phyloP scores from a whole-genome alignment of 2,113 vertebrate species.

The Brienomyrus brachyistius region DNA sequence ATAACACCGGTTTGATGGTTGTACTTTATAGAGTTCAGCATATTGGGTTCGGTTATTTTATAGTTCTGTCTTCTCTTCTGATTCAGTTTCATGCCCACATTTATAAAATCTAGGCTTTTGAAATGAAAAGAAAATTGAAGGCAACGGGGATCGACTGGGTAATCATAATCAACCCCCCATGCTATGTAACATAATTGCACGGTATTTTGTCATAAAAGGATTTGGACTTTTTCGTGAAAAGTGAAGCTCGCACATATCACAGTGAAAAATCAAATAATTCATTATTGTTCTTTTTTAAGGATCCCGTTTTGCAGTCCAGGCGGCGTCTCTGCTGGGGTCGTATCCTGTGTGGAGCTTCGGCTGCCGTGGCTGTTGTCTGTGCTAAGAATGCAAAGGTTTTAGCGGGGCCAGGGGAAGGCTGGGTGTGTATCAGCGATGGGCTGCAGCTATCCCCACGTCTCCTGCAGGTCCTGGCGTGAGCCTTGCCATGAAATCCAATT shows the following conservation, averaged over 20 bases:
- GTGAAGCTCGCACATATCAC: background rate
- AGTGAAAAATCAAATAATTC: background rate
- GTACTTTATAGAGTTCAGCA: background rate
- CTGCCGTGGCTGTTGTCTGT: background rate
- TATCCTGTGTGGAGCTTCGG: background rate
- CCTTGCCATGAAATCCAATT: background rate
- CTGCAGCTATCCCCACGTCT: background rate
- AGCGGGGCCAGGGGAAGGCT: background rate
- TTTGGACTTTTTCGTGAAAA: background rate
- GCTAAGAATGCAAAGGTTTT: background rate
- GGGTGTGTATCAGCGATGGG: background rate
- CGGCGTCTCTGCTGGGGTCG: background rate
- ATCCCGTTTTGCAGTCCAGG: background rate
- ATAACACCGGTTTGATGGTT: background rate
- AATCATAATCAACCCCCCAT: background rate
- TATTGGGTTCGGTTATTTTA: background rate
- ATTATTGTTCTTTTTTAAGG: background rate
- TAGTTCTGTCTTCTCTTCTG: background rate
- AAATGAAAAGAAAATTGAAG: background rate
- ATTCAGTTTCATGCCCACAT: background rate
- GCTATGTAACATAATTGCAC: background rate
- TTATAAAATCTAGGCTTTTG: background rate
- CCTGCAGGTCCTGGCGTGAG: background rate
- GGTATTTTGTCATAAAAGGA: background rate
- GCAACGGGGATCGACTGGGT: background rate